Percentiles rank a stretch among this genome's conserved stretches.
These are phyloP conservation scores for Eucera pruinosa DNA, from an alignment of 2,888 invertebrate species.

Conservation along the genomic window DNA sequence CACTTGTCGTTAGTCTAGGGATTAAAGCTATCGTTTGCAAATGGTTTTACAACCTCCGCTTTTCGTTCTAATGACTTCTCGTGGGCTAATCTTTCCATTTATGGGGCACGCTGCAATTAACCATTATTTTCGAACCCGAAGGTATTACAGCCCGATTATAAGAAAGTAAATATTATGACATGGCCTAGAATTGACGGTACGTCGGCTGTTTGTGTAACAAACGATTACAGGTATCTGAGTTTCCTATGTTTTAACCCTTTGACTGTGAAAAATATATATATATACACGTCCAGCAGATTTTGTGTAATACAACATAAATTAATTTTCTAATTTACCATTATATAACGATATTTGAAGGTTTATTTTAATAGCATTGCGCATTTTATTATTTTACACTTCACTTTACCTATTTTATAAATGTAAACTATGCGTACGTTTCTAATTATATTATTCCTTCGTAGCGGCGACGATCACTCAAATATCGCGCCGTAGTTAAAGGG, in stretches of 20 bases:
- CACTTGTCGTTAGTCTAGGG: background rate
- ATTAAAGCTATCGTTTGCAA: conserved; percentile 25
- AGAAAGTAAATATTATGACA: conserved; percentile 27
- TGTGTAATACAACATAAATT: too few species aligned
- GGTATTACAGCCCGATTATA: conserved; percentile 1
- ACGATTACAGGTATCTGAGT: conserved; percentile 37
- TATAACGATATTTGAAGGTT: too few species aligned
- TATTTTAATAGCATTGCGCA: too few species aligned
- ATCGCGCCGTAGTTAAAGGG: too few species aligned
- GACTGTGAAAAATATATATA: too few species aligned
- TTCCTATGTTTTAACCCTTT: conserved; percentile 32
- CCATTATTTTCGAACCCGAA: background rate
- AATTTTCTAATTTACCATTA: too few species aligned
- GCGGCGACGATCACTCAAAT: too few species aligned
- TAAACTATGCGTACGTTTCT: too few species aligned
- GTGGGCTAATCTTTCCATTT: background rate
- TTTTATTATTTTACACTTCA: too few species aligned
- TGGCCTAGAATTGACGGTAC: conserved; percentile 5
- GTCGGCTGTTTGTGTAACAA: conserved; percentile 9
- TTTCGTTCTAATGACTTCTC: background rate
- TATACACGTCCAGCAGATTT: too few species aligned
- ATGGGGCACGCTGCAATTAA: background rate
- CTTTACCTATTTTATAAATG: too few species aligned
- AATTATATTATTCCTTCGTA: too few species aligned
- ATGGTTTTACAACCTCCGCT: conserved; percentile 12